Evolutionary conservation across 2,113 vertebrate species (phyloP).

Genomic region (Trogon melanurus): DNA sequence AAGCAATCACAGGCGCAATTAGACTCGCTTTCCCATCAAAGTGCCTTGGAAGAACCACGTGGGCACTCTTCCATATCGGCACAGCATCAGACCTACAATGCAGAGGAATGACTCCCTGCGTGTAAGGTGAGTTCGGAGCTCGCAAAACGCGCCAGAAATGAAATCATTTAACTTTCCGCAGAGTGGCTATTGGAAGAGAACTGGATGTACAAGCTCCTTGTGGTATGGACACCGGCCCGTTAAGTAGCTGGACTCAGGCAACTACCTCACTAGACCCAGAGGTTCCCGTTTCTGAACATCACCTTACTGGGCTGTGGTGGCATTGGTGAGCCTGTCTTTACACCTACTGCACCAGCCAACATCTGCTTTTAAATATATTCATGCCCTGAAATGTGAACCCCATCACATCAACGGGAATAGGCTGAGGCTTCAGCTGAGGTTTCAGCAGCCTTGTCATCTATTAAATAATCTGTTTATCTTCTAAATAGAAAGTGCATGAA

Average conservation of each 20-base stretch:
- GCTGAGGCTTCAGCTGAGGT: not conserved
- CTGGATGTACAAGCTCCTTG: constrained; percentile 42
- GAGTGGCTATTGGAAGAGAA: not conserved
- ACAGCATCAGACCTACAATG: constrained; percentile 69
- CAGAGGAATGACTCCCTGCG: constrained; percentile 39
- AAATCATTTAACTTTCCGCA: constrained; percentile 54
- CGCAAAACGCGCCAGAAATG: not conserved
- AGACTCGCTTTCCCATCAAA: constrained; percentile 58
- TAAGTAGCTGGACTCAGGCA: not conserved
- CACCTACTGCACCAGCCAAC: not conserved
- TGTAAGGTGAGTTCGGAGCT: constrained; percentile 52
- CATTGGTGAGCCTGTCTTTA: not conserved
- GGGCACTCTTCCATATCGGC: constrained; percentile 61
- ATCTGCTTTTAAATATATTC: not conserved
- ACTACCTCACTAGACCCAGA: not conserved
- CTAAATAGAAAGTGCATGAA: not conserved
- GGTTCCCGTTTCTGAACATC: not conserved
- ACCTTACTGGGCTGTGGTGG: not conserved
- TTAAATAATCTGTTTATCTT: constrained; percentile 18
- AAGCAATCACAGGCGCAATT: constrained; percentile 26
- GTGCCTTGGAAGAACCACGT: constrained; percentile 30
- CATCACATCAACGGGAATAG: not conserved
- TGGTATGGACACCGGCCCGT: constrained; percentile 10
- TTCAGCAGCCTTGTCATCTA: not conserved
- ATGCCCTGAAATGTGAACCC: not conserved